Evolutionary conservation across 2,113 vertebrate genomes (phyloP), one percentile per base, ranked within the genome.

Genomic region (Vidua macroura): DNA sequence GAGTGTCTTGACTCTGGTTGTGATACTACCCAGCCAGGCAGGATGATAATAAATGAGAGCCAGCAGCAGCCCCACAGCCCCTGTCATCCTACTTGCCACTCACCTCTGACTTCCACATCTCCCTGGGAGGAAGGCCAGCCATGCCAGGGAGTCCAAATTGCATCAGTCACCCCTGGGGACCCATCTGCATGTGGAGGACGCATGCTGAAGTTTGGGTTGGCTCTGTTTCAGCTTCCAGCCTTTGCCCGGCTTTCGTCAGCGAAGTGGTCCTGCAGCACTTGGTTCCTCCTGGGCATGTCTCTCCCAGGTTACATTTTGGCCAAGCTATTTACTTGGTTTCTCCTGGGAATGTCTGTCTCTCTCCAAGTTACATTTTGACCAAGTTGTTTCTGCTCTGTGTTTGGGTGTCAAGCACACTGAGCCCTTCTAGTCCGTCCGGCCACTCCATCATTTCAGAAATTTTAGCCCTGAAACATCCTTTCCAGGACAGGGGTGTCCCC

Each of bases 131-230:
- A 59, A 80, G n/a, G 8, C 67, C 51, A 76, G 58, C 62, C 2
- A 0, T 46, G 7, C 41, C 44, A 39, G 67, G n/a, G 21, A 72
- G 15, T 23, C 39, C 4, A 2, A 13, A 33, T 18, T 60, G 18
- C 3, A 0, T 33, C 3, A 4, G 24, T 55, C 4, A 3, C 25
- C 85, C 37, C 23, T 66, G n/a, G 72, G 85, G 68, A 88, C 24
- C 33, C 6, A 2, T 63, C n/a, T 90, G 68, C 64, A 30, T 0
- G 1, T 63, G 67, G 75, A 69, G 21, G 14, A 70, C 12, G 0
- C 3, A 4, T 0, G 10, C 79, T 80, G 39, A 56, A 83, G n/a
- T 80, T 93, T 83, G 70, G 3, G 27, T 91, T 89, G 82, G 85
- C 78, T 92, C 18, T 5, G 2, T 85, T 86, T 83, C 76, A 74